Evolutionary conservation across 2,888 invertebrate genomes (phyloP).

Genomic region (Drosophila infuscata): DNA sequence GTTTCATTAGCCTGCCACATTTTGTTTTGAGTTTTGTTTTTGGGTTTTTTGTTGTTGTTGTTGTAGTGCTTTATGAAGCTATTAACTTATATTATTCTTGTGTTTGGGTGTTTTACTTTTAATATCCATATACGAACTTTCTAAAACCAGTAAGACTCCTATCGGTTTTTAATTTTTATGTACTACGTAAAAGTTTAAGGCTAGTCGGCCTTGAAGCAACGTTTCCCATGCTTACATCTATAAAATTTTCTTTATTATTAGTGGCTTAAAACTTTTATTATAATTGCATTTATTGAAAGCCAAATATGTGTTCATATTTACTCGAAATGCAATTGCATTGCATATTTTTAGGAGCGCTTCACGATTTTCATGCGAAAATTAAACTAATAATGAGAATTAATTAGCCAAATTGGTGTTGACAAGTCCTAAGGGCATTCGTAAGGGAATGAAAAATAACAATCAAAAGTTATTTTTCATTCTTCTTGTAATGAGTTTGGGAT

Average conservation of each 20-base stretch:
- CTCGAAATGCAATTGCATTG: neutral
- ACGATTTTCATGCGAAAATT: neutral
- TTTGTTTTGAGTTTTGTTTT: neutral
- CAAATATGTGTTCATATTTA: neutral
- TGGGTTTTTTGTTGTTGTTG: neutral
- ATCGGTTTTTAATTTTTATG: neutral
- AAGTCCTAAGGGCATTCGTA: neutral
- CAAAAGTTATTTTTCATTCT: too few species aligned
- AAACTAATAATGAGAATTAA: neutral
- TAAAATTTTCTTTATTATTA: conserved; percentile 3
- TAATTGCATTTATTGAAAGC: neutral
- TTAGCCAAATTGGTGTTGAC: neutral
- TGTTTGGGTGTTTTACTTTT: conserved; percentile 6
- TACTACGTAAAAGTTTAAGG: neutral
- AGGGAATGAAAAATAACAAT: neutral
- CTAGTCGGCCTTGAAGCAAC: neutral
- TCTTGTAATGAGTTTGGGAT: neutral
- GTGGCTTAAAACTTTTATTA: neutral
- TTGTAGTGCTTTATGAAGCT: neutral
- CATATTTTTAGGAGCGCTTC: conserved; percentile 5
- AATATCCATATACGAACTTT: conserved; percentile 4
- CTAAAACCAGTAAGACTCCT: conserved; percentile 3
- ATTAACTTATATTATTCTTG: conserved; percentile 6
- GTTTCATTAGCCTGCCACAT: neutral
- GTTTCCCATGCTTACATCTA: neutral